A percentile compares a stretch with the other conserved stretches of the same genome.
Conservation (phyloP, 1,140 invertebrate genomes). For the Macrotrachela quadricornifera region DNA sequence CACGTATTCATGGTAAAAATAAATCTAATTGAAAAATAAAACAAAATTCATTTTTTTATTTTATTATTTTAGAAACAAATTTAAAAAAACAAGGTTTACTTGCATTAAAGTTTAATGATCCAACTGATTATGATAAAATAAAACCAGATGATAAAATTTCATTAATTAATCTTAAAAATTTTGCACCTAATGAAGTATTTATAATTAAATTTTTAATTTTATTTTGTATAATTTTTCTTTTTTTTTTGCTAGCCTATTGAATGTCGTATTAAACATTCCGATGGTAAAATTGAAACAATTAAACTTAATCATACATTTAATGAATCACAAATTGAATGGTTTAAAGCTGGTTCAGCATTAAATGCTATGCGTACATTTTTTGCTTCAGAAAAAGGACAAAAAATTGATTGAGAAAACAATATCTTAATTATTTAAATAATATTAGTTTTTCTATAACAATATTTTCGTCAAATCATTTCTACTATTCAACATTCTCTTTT, state of each 20-base stretch:
- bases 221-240: not conserved
- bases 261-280: constrained; percentile 71
- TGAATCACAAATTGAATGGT: constrained; percentile 91
- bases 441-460: too few relatives aligned
- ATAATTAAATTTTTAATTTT: constrained; percentile 23
- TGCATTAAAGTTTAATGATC: constrained; percentile 77
- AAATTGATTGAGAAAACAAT: too few relatives aligned
- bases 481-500: too few relatives aligned
- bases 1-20: constrained; percentile 62
- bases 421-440: too few relatives aligned
- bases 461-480: too few relatives aligned
- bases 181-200: constrained; percentile 66
- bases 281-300: constrained; percentile 65
- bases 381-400: too few relatives aligned
- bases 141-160: constrained; percentile 78
- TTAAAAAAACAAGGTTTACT: constrained; percentile 94
- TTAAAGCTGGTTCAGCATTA: constrained; percentile 89
- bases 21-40: too few relatives aligned
- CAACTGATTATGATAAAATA: constrained; percentile 91
- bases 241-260: constrained; percentile 40
- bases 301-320: constrained; percentile 82
- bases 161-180: constrained; percentile 53
- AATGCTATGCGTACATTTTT: constrained; percentile 54
- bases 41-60: not conserved
- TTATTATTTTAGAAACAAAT: constrained; percentile 57